Percentiles rank a stretch among this genome's conserved stretches.
Conservation (phyloP, 2,113 vertebrate species). For the Todiramphus saurophagus region DNA sequence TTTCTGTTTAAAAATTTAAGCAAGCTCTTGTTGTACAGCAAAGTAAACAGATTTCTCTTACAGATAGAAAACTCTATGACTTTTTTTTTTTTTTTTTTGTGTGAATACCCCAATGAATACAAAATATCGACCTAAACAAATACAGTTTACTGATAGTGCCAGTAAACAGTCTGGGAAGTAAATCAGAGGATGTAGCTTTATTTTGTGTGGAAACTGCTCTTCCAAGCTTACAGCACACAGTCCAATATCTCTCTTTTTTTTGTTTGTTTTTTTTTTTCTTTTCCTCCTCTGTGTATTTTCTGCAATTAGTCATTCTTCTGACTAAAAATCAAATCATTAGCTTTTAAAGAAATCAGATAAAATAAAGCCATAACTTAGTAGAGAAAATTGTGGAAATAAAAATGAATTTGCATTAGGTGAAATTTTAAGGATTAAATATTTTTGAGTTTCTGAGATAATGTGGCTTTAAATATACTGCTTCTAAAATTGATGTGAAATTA, state of each 20-base stretch:
- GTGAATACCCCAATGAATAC: constrained; percentile 2
- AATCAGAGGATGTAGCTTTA: neutral
- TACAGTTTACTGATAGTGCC: neutral
- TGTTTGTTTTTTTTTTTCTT: neutral
- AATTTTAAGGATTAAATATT: neutral
- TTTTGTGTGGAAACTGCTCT: constrained; percentile 9
- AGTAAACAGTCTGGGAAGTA: constrained; percentile 29
- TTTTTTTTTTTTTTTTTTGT: neutral
- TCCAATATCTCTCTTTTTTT: neutral
- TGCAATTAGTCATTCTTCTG: neutral
- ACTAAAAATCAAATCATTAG: neutral
- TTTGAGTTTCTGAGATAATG: neutral
- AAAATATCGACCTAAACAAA: constrained; percentile 43
- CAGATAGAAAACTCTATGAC: neutral
- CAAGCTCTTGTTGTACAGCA: neutral
- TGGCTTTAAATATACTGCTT: neutral
- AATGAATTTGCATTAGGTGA: neutral
- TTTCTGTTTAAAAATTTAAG: constrained; percentile 41
- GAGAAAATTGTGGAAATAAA: neutral
- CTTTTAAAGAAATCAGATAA: neutral
- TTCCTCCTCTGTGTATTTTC: neutral
- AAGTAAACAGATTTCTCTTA: constrained; percentile 32
- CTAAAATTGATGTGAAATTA: neutral
- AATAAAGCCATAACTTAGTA: neutral
- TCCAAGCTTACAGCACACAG: neutral